Base-by-base conservation (phyloP, 2,888 invertebrate species). In the Parochlus steinenii region DNA sequence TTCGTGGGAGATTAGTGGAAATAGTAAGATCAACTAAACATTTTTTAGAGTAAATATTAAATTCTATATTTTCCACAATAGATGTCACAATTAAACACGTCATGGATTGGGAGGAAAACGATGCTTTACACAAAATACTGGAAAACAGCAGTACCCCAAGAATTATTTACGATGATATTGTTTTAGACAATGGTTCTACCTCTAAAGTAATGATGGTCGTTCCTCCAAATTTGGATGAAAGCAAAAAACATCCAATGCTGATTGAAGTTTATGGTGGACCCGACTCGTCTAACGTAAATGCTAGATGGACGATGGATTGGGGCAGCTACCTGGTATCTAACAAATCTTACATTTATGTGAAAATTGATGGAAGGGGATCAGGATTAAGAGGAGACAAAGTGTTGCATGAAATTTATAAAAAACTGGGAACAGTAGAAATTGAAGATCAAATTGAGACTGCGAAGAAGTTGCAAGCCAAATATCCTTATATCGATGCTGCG, bases 181-280 rank as follows among this genome's bases (percentile, higher is more conserved):
- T 71, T 1, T 62, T 81, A 4, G 67, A 67, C 1, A 68, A 64
- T n/a, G 74, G 70, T 3, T 56, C 58, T 39, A 65, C 69, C 23
- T 83, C 83, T 2, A 74, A 78, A 42, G 85, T 83, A 1, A 64
- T 71, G 41, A 58, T 89, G 22, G 70, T 74, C 51, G 62, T 82
- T 29, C 87, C 87, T 1, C 67, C 71, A 1, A 71, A 79, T 46
- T 65, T 81, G 41, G 71, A 73, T 51, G 61, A 65, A 30, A 67
- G 69, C 24, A 75, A 33, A 17, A 58, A 85, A 50, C 78, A 87
- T 49, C 86, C 87, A 0, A 67, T 87, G 61, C 57, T 87, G 20
- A 73, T 87, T 39, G 78, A 81, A 52, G 86, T 87, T 71, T 87
- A 95, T 54, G 93, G 79, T 4, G 95, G 93, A 5, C 95, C 95